Conservation (phyloP, 2,888 invertebrate genomes). For the Buathra laborator region DNA sequence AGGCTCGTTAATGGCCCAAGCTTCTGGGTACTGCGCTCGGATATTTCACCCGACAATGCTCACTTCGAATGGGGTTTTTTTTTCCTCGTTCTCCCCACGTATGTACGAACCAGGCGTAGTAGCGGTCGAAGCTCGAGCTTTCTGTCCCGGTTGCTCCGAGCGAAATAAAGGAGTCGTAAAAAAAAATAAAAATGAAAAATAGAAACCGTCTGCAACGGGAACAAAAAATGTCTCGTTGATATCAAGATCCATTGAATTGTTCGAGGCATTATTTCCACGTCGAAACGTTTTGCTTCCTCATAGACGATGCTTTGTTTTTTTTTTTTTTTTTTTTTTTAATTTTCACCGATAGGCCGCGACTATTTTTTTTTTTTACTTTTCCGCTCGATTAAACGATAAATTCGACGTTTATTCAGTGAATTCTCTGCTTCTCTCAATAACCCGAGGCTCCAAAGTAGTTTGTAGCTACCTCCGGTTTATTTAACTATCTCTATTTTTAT, state of each 20-base stretch:
- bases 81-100: conserved; percentile 35
- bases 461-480: no score
- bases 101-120: not conserved
- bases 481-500: no score
- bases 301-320: no score
- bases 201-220: conserved; percentile 26
- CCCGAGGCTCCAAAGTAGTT: not conserved
- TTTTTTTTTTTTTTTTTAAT: not conserved
- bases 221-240: not conserved
- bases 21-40: conserved; percentile 26
- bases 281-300: not conserved
- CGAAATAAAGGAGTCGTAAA: not conserved
- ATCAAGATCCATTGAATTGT: not conserved
- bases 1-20: conserved; percentile 66
- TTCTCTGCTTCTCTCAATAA: not conserved
- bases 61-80: conserved; percentile 51
- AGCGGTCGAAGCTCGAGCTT: not conserved
- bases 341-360: not conserved
- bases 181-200: conserved; percentile 1
- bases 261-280: conserved; percentile 35
- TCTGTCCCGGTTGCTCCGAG: not conserved
- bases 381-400: not conserved
- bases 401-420: not conserved
- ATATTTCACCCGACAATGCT: conserved; percentile 54
- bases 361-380: not conserved